Evolutionary conservation across 2,113 vertebrate species (phyloP), one percentile per base, ranked within the genome.

Genomic region (Poeciliopsis turrubarensis): DNA sequence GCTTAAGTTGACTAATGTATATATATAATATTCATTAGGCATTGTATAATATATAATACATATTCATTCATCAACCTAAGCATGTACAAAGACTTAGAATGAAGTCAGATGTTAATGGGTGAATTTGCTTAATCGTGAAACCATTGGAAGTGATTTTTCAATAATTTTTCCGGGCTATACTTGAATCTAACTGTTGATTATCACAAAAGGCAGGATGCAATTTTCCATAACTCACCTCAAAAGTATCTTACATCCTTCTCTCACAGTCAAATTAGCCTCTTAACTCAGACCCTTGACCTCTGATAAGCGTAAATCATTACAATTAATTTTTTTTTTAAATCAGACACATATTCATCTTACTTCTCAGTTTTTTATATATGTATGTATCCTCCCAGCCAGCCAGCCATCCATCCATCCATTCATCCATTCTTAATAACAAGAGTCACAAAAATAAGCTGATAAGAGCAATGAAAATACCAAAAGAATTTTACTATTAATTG

Each of bases 221-320:
- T 86, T 89, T 72, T 72, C 39, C 76, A 65, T 83, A 80, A 81
- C 76, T 82, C 80, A 69, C 60, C 82, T 75, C 30, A 29, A 30
- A 15, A 72, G 30, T 60, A 26, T 68, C 68, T 32, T 30, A 19
- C 19, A 30, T 60, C 70, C 69, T 72, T 41, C 60, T 60, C 25
- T 69, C 51, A 54, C 60, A 64, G 70, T 80, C 76, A 14, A 70
- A 76, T 81, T 81, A 88, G 77, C 83, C 82, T 86, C 69, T 77
- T 73, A 61, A 80, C 76, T 79, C 10, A 4, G 11, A 74, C 37
- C 70, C 73, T 32, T 85, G 85, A 86, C 80, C 82, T 87, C 54
- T 65, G 51, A 73, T 77, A 83, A 75, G 70, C 57, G 54, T 67
- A 51, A 70, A 31, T 75, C 60, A 82, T 66, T 65, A 65, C 65